Percentiles rank a stretch among this genome's conserved stretches.
These are phyloP conservation scores for Tupaia chinensis DNA, from an alignment of 2,113 vertebrate species.

Conservation along the genomic window DNA sequence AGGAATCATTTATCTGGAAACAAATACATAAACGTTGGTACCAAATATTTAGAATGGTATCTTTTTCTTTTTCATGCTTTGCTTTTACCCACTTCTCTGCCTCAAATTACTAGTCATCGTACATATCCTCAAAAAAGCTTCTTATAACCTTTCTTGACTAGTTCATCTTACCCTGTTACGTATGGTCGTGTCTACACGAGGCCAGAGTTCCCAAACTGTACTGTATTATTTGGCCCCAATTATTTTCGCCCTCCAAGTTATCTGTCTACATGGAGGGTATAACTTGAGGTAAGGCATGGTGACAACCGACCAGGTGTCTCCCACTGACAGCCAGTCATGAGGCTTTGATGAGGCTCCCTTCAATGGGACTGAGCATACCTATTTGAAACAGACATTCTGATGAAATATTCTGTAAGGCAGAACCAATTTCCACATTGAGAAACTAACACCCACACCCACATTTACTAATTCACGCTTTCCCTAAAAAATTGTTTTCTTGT, in stretches of 20 bases:
- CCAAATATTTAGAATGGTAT: not conserved
- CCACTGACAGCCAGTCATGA: constrained; percentile 67
- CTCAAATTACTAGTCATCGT: constrained; percentile 32
- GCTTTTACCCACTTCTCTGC: constrained; percentile 5
- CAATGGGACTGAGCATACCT: constrained; percentile 57
- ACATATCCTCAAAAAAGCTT: constrained; percentile 32
- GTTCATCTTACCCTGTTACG: constrained; percentile 66
- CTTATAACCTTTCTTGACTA: constrained; percentile 67
- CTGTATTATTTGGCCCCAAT: constrained; percentile 68
- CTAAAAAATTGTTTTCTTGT: constrained; percentile 56
- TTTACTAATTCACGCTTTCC: not conserved
- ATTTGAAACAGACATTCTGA: constrained; percentile 76
- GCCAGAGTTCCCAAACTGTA: constrained; percentile 73
- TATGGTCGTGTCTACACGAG: constrained; percentile 72
- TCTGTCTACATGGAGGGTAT: constrained; percentile 68
- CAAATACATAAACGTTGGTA: not conserved
- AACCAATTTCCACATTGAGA: constrained; percentile 65
- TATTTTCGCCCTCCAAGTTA: constrained; percentile 70
- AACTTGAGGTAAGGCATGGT: constrained; percentile 66
- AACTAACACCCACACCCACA: constrained; percentile 28
- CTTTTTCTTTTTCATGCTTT: constrained; percentile 17
- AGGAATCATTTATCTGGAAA: not conserved
- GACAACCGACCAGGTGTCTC: constrained; percentile 61
- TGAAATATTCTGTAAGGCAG: constrained; percentile 71
- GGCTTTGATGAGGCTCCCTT: constrained; percentile 68